These are phyloP conservation scores for Zeus faber DNA, from an alignment of 2,113 vertebrate species.

Conservation along the genomic window DNA sequence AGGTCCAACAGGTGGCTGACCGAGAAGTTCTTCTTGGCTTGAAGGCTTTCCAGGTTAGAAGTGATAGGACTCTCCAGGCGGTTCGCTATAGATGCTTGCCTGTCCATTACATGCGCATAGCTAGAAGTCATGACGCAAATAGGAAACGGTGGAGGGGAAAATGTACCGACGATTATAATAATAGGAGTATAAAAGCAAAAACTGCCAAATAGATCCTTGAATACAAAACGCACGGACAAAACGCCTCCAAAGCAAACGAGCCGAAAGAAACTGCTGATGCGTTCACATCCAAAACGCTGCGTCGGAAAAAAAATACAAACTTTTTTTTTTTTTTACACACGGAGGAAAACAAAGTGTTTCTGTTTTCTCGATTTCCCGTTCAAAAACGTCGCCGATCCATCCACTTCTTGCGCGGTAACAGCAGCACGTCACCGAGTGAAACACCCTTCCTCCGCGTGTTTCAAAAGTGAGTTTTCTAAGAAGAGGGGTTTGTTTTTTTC, in stretches of 20 bases:
- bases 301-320: conserved; percentile 4
- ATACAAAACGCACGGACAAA: conserved; percentile 33
- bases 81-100: conserved; percentile 83
- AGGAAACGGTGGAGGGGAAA: conserved; percentile 33
- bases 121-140: conserved; percentile 88
- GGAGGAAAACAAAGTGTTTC: conserved; percentile 13
- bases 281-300: conserved; percentile 42
- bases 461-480: conserved; percentile 10
- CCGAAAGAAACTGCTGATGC: conserved; percentile 23
- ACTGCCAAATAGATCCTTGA: conserved; percentile 52
- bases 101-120: conserved; percentile 95
- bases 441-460: background rate
- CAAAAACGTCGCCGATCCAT: conserved; percentile 48
- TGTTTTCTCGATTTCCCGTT: conserved; percentile 17
- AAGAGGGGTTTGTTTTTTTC: conserved; percentile 6
- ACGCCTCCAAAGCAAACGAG: conserved; percentile 32
- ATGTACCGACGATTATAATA: conserved; percentile 19
- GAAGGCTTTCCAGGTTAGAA: conserved; percentile 89
- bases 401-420: conserved; percentile 20
- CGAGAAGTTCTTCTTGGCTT: conserved; percentile 98
- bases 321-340: conserved; percentile 20
- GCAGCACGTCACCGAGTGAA: conserved; percentile 1
- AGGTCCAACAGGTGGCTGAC: conserved; percentile 98
- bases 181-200: conserved; percentile 9
- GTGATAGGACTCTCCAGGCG: conserved; percentile 90